Conservation (phyloP, 2,888 invertebrate species). For the Spodoptera picta region DNA sequence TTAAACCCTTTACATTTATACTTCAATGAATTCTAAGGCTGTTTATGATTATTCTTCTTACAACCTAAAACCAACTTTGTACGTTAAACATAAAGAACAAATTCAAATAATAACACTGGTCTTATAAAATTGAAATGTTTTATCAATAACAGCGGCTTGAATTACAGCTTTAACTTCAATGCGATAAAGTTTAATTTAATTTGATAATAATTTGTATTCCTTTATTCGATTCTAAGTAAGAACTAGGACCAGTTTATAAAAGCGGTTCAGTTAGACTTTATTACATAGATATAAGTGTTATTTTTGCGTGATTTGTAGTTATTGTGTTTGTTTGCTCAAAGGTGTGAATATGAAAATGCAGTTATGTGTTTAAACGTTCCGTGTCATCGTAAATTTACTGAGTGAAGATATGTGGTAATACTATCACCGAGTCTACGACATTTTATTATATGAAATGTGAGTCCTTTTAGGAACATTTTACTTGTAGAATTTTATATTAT, state of each 20-base stretch:
- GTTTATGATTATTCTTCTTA: conserved; percentile 26
- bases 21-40: conserved; percentile 42
- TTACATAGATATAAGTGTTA: background rate
- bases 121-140: too few species aligned
- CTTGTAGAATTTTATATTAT: too few species aligned
- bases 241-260: conserved; percentile 11
- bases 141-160: background rate
- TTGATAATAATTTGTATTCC: background rate
- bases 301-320: background rate
- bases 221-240: conserved; percentile 22
- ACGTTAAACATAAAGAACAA: background rate
- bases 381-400: conserved; percentile 23
- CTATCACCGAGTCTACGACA: too few species aligned
- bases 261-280: background rate
- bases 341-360: conserved; percentile 51
- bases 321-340: conserved; percentile 37
- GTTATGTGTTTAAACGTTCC: conserved; percentile 47
- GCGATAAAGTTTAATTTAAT: conserved; percentile 15
- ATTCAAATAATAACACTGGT: background rate
- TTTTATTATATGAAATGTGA: too few species aligned
- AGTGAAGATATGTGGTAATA: background rate
- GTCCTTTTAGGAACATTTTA: too few species aligned
- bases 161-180: background rate
- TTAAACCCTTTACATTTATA: conserved; percentile 55
- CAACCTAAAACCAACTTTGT: conserved; percentile 30